phyloP scores from a whole-genome alignment of 2,113 vertebrate genomes.

The Odocoileus hemionus region DNA sequence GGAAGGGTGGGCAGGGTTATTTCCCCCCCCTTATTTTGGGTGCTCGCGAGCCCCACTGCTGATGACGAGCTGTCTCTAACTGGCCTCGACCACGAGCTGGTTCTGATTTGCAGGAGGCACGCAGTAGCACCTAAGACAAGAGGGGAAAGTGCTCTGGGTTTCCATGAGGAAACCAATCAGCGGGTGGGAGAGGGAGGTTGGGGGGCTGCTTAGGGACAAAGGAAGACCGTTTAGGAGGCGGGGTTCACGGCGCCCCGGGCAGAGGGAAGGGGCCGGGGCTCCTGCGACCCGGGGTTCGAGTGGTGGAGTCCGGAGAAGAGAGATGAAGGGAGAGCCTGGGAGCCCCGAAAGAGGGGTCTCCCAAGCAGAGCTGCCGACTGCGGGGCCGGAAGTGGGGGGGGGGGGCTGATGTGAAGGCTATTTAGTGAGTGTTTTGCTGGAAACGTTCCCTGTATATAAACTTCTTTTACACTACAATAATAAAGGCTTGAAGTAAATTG shows the following conservation, averaged over 20 bases:
- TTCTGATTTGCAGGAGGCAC: constrained; percentile 90
- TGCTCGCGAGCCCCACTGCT: constrained; percentile 74
- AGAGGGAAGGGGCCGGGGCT: background rate
- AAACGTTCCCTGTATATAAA: constrained; percentile 69
- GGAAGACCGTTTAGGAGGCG: background rate
- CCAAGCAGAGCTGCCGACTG: background rate
- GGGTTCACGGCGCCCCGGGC: background rate
- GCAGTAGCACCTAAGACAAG: constrained; percentile 72
- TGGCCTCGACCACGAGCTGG: constrained; percentile 90
- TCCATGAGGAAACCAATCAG: background rate
- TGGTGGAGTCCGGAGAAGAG: background rate
- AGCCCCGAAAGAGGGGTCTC: background rate
- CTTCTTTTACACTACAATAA: constrained; percentile 73
- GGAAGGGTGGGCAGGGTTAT: constrained; percentile 42
- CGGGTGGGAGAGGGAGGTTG: background rate
- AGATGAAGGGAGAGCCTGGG: background rate
- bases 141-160: constrained; percentile 59
- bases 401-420: background rate
- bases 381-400: background rate
- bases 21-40: constrained; percentile 75
- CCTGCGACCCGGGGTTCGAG: background rate
- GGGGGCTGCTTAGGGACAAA: background rate
- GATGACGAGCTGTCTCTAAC: constrained; percentile 98
- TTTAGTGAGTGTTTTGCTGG: background rate
- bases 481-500: constrained; percentile 77